Conservation (phyloP, 2,113 vertebrate species). For the Leuciscus idus region DNA sequence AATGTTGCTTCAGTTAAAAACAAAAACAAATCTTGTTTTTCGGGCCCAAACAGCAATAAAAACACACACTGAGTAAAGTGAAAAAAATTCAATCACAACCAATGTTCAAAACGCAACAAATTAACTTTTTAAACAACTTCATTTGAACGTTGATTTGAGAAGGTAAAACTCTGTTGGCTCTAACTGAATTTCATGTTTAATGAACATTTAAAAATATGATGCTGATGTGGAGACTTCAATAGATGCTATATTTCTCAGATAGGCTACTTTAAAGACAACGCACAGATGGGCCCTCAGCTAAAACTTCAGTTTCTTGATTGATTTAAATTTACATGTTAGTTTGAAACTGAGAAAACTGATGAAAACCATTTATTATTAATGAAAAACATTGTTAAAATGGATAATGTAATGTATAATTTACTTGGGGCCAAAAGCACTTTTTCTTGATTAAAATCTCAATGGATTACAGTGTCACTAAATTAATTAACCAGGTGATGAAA, state of each 20-base stretch:
- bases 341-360: background rate
- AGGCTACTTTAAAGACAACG: background rate
- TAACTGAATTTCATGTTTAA: background rate
- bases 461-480: background rate
- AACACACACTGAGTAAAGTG: background rate
- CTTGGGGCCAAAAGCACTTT: background rate
- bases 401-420: background rate
- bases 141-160: background rate
- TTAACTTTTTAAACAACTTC: background rate
- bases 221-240: background rate
- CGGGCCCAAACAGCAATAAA: too few relatives aligned
- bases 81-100: background rate
- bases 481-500: background rate
- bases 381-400: background rate
- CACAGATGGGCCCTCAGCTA: background rate
- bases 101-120: background rate
- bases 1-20: too few relatives aligned
- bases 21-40: too few relatives aligned
- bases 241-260: background rate
- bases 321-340: background rate
- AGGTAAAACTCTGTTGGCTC: background rate
- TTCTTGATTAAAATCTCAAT: background rate
- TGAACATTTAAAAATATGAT: background rate
- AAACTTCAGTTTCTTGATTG: background rate
- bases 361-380: background rate